A percentile compares a stretch with the other conserved stretches of the same genome.
phyloP scores from a whole-genome alignment of 2,797 vertebrate genomes.

The Avahi laniger region DNA sequence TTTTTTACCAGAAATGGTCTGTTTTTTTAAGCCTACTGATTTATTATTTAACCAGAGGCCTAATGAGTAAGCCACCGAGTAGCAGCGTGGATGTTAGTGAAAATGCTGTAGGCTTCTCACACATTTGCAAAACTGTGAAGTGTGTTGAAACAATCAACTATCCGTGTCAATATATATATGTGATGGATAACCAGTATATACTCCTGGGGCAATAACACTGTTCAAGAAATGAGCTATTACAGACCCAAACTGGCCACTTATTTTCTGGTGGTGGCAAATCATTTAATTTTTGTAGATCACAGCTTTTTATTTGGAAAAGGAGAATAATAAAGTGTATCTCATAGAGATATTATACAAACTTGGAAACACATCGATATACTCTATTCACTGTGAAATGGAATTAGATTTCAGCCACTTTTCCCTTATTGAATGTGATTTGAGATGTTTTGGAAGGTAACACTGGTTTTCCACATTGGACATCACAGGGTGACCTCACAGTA shows the following conservation, averaged over 20 bases:
- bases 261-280: background rate
- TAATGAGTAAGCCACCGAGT: background rate
- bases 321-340: background rate
- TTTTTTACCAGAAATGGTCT: background rate
- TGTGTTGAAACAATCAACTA: background rate
- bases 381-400: background rate
- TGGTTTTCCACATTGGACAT: background rate
- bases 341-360: background rate
- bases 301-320: slow-evolving; percentile 3
- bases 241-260: background rate
- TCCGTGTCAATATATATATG: background rate
- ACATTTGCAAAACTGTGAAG: background rate
- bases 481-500: background rate
- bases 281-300: slow-evolving; percentile 13
- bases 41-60: background rate
- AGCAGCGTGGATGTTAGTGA: background rate
- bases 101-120: background rate
- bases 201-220: background rate
- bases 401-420: background rate
- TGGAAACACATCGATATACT: background rate
- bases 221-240: background rate
- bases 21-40: background rate
- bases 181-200: background rate
- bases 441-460: background rate
- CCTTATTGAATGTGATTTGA: background rate